A percentile compares a stretch with the other conserved stretches of the same genome.
These are phyloP conservation scores for Macrochelys suwanniensis DNA, from an alignment of 2,797 vertebrate species.

Conservation along the genomic window DNA sequence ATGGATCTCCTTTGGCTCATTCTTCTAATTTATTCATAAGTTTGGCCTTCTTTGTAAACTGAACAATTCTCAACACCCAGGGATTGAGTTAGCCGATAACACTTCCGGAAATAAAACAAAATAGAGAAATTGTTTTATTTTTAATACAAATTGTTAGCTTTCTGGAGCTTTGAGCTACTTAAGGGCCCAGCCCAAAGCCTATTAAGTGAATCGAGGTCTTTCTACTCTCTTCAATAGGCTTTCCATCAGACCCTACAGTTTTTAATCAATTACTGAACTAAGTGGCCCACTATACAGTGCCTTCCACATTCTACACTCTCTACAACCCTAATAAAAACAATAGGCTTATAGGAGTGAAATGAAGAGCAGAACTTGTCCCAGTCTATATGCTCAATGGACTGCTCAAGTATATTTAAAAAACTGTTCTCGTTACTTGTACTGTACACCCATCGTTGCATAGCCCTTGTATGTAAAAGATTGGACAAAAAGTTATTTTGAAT, in stretches of 20 bases:
- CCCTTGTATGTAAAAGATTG: fast-evolving
- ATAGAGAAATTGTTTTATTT: neutral
- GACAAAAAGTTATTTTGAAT: neutral
- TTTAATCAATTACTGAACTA: neutral
- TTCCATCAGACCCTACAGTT: neutral
- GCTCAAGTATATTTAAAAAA: neutral
- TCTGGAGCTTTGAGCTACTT: neutral
- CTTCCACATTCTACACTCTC: neutral
- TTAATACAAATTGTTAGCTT: neutral
- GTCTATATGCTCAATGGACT: neutral
- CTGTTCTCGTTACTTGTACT: no score
- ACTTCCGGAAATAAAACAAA: neutral
- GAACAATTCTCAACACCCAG: neutral
- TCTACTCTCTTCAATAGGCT: neutral
- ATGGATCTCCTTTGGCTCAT: neutral
- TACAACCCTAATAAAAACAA: neutral
- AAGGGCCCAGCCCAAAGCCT: neutral
- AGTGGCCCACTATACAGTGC: neutral
- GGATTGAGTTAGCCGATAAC: neutral
- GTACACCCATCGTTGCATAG: no score
- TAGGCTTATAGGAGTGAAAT: neutral
- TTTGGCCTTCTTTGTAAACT: neutral
- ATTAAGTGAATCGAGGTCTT: neutral
- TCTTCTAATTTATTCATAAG: neutral
- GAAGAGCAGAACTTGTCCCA: neutral